Evolutionary conservation across 2,113 vertebrate genomes (phyloP).

Genomic region (Ciconia boyciana): DNA sequence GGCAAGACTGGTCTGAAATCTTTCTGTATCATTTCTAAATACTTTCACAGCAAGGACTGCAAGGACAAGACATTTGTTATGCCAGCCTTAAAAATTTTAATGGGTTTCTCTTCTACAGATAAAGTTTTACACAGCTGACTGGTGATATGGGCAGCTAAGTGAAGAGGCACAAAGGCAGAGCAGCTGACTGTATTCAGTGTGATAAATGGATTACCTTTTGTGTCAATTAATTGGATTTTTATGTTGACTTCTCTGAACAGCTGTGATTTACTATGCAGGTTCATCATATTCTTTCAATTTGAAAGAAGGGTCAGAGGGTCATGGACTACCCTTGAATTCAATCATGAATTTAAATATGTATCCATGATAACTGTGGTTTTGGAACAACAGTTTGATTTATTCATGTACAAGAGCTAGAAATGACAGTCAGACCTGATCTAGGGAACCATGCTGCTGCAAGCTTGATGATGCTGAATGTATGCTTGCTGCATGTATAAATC

Average conservation of each 20-base stretch:
- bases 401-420: not conserved
- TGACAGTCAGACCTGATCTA: not conserved
- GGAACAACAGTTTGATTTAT: not conserved
- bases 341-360: not conserved
- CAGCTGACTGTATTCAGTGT: not conserved
- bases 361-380: not conserved
- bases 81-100: not conserved
- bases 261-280: not conserved
- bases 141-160: not conserved
- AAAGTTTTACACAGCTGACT: not conserved
- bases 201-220: slow-evolving; percentile 12
- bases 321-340: not conserved
- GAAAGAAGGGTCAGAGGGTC: not conserved
- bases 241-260: not conserved
- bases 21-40: not conserved
- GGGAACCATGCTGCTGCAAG: not conserved
- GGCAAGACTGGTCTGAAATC: not conserved
- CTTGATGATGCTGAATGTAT: not conserved
- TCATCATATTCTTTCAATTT: not conserved
- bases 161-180: not conserved
- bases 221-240: slow-evolving; percentile 1
- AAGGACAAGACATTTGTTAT: not conserved
- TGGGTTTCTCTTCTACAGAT: not conserved
- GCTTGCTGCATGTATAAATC: not conserved
- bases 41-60: not conserved